Percentiles rank a stretch among this genome's conserved stretches.
phyloP scores from a whole-genome alignment of 2,113 vertebrate species.

The Nerophis lumbriciformis region DNA sequence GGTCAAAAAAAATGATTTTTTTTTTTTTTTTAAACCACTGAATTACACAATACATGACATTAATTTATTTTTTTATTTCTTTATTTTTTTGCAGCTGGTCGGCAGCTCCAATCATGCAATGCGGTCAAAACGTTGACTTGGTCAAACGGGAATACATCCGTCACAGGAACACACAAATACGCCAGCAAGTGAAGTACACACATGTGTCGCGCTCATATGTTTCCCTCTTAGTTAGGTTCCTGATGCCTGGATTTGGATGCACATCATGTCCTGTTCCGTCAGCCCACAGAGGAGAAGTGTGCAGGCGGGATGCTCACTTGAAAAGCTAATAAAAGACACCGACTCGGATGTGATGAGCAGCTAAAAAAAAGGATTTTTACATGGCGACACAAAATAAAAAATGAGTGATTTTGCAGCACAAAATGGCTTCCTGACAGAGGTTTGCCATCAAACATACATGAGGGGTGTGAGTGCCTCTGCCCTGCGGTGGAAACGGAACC shows the following conservation, averaged over 20 bases:
- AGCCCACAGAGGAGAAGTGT: conserved; percentile 36
- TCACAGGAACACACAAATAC: conserved; percentile 10
- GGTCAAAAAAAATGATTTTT: too few relatives aligned
- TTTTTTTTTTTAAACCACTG: too few relatives aligned
- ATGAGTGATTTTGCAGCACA: conserved; percentile 10
- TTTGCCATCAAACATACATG: neutral
- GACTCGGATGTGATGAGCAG: conserved; percentile 3
- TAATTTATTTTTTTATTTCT: too few relatives aligned
- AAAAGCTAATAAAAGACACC: conserved; percentile 26
- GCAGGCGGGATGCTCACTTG: conserved; percentile 25
- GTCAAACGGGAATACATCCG: neutral
- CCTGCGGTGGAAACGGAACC: neutral
- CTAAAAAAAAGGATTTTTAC: conserved; percentile 6
- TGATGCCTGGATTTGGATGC: conserved; percentile 25
- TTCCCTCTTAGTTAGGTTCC: conserved; percentile 30
- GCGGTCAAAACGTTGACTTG: neutral
- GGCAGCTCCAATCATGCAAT: neutral
- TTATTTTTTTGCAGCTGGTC: too few relatives aligned
- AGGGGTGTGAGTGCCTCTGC: neutral
- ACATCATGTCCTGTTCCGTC: conserved; percentile 30
- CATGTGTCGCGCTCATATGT: conserved; percentile 29
- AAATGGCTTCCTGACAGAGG: conserved; percentile 17
- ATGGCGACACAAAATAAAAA: conserved; percentile 3
- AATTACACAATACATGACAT: too few relatives aligned
- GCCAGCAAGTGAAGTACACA: conserved; percentile 17